Conservation (phyloP, 35 echinoderm and acorn worm genomes). For the Nesometra sesokonis region DNA sequence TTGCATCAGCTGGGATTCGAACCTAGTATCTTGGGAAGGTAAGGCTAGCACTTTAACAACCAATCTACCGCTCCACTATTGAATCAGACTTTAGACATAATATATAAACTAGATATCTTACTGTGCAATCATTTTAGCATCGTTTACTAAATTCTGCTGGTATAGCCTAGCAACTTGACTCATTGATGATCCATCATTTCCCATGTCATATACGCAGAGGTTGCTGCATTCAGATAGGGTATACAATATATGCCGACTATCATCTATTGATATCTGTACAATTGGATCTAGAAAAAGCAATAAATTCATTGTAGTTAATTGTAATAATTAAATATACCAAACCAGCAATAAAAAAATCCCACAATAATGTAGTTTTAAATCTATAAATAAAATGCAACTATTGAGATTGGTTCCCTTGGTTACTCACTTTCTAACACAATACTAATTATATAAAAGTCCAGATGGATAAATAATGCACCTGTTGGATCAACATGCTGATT, state of each 20-base stretch:
- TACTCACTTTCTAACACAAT: too few species aligned
- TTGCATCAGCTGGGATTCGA: too few species aligned
- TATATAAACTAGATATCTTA: conserved; percentile 1
- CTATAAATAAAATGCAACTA: too few species aligned
- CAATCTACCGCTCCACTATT: too few species aligned
- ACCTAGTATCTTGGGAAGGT: too few species aligned
- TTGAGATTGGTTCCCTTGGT: too few species aligned
- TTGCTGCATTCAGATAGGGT: conserved; percentile 75
- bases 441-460: too few species aligned
- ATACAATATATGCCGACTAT: conserved; percentile 72
- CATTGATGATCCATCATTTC: conserved; percentile 50
- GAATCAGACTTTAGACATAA: background rate
- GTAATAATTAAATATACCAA: background rate
- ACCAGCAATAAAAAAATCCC: too few species aligned
- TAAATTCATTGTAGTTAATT: background rate
- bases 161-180: conserved; percentile 27
- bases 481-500: too few species aligned
- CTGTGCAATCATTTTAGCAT: conserved; percentile 60
- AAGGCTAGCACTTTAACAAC: too few species aligned
- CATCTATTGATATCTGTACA: conserved; percentile 54
- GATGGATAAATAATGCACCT: too few species aligned
- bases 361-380: too few species aligned
- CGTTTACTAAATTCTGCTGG: conserved; percentile 35
- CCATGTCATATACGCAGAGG: conserved; percentile 73
- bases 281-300: conserved; percentile 50